Evolutionary conservation across 2,113 vertebrate species (phyloP).

Genomic region (Chloebia gouldiae): DNA sequence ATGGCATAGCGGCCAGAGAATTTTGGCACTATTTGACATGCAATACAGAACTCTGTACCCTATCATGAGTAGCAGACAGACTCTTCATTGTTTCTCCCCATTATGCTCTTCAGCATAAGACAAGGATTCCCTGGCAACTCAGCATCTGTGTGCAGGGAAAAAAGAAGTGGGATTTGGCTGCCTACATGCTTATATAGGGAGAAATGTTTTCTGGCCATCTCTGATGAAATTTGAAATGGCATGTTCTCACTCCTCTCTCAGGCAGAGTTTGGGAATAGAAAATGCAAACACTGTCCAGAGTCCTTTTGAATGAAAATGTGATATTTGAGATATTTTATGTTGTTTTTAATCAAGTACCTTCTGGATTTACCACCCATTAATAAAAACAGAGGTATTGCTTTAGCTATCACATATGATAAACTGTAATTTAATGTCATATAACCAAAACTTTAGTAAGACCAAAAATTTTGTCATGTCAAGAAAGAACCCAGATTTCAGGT

Average conservation of each 20-base stretch:
- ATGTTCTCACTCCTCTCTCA: neutral
- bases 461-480: neutral
- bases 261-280: neutral
- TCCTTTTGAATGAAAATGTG: neutral
- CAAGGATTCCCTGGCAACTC: neutral
- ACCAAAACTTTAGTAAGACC: neutral
- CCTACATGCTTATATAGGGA: rapidly evolving
- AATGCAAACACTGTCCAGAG: neutral
- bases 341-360: neutral
- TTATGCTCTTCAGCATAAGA: neutral
- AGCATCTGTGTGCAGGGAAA: neutral
- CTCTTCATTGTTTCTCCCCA: neutral
- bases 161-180: neutral
- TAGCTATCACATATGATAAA: neutral
- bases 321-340: neutral
- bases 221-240: neutral
- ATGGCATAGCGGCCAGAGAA: neutral
- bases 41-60: neutral
- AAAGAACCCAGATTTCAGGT: neutral
- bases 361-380: neutral
- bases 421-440: neutral
- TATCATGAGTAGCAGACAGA: neutral
- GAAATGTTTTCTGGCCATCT: neutral
- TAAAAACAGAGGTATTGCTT: neutral
- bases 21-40: neutral